Evolutionary conservation across 2,888 invertebrate species (phyloP).

Genomic region (Hirtodrosophila duncani): DNA sequence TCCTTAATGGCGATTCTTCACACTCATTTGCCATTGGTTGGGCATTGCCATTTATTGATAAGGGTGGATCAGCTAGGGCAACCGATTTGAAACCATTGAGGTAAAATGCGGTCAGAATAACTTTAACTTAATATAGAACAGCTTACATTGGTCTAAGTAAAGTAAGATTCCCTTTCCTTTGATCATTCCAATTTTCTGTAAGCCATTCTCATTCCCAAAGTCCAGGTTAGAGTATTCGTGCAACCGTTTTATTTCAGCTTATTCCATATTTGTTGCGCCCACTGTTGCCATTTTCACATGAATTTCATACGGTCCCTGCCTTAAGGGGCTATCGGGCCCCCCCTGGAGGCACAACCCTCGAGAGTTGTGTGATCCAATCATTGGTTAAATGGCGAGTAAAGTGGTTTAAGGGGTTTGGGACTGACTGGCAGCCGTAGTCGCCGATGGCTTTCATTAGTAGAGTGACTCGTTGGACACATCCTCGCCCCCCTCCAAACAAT

Average conservation of each 20-base stretch:
- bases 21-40: slow-evolving; percentile 47
- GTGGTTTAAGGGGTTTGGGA: slow-evolving; percentile 32
- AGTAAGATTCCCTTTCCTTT: neutral
- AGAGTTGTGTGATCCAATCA: slow-evolving; percentile 69
- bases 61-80: too few species aligned
- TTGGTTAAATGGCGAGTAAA: slow-evolving; percentile 69
- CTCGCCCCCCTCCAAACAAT: slow-evolving; percentile 1
- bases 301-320: slow-evolving; percentile 24
- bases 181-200: too few species aligned
- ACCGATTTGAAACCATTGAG: too few species aligned
- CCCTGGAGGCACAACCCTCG: slow-evolving; percentile 13
- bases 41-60: slow-evolving; percentile 11
- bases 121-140: too few species aligned
- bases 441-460: slow-evolving; percentile 56
- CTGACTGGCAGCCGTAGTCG: neutral
- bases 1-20: slow-evolving; percentile 60
- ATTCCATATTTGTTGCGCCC: too few species aligned
- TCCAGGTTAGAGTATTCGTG: too few species aligned
- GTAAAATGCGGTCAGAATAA: too few species aligned
- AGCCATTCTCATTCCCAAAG: too few species aligned
- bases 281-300: slow-evolving; percentile 25
- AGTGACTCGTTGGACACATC: slow-evolving; percentile 21
- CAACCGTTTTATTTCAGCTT: too few species aligned
- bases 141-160: neutral
- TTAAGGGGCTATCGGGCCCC: slow-evolving; percentile 6